Base-by-base conservation (phyloP, 2,113 vertebrate species). In the Scatophagus argus region DNA sequence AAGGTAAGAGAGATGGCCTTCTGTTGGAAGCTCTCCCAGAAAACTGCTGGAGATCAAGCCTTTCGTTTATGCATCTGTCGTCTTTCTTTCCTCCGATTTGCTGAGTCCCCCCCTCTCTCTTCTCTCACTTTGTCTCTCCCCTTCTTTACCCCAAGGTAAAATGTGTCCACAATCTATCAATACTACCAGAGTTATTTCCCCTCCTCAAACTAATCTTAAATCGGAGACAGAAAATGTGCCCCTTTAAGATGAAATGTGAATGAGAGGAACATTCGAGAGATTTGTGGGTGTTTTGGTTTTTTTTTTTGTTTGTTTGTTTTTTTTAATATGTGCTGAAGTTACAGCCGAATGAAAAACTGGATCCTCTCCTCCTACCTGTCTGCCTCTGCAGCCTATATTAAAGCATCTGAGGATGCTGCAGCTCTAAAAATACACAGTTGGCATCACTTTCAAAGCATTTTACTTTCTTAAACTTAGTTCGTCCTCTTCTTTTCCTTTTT, bases 1-100 rank as follows among this genome's bases (percentile, higher is more conserved):
- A 27, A 74, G 29, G 21, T 41, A 60, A 56, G 49, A 62, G 27
- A 41, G 65, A 68, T 34, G 64, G 39, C 38, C 51, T 54, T 21
- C 47, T 78, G 67, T 44, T 89, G 55, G 66, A 81, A 12, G 32
- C 64, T 58, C 23, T 82, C 69, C 77, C 71, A 56, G 55, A 68
- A 74, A 77, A 77, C 32, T 51, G 63, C 34, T 59, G 16, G 29
- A 70, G 46, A 74, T 78, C 19, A n/a, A 17, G 8, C 29, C 55
- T 19, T 27, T 66, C 49, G 46, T 46, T 87, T 49, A 52, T 19
- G 9, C 54, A 69, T 49, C 52, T 62, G 69, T 71, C 51, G 17
- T 75, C 59, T 8, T 31, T 62, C 16, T 73, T 59, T 27, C 44
- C 49, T 54, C 25, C 49, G 21, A 64, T 38, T 49, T 51, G 25